Evolutionary conservation across 2,113 vertebrate species (phyloP), one percentile per base, ranked within the genome.

Genomic region (Neoarius graeffei): DNA sequence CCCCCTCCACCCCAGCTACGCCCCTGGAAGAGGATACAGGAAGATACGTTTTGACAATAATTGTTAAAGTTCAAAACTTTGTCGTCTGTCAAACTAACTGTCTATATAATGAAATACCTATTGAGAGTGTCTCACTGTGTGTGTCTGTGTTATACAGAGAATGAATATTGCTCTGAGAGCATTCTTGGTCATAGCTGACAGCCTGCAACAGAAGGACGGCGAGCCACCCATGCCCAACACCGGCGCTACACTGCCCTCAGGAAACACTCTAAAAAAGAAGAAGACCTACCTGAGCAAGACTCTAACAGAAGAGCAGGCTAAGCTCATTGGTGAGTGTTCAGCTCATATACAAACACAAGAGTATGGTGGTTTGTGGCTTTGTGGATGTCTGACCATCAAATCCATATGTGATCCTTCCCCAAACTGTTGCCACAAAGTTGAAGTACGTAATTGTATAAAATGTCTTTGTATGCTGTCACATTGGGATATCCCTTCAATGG

Each of bases 171-270:
- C 98, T 87, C 93, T 99, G 80, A 96, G 98, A 91, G 98, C 98
- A 0, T 99, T 99, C 92, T 95, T 99, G 94, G 98, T 99, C 77
- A 97, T 99, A 91, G 98, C 98, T 1, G 98, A 99, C 56, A 99
- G 97, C 91, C 95, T 99, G 90, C 98, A 99, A 89, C 98, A 99
- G 91, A 99, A 99, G 91, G 98, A 99, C 9, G 98, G 98, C 1
- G 98, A 99, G 82, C 98, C 98, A 3, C 98, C 98, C n/a, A 99
- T 99, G 98, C 98, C 98, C 0, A 99, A 99, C 89, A 99, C 98
- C 0, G 98, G 98, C 87, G 98, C 98, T 50, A 98, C 98, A 56
- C 95, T 99, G 81, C 98, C 98, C 7, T 99, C 98, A 60, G 98
- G 98, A 92, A 99, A 99, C 94, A 99, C 98, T 0, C 91, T 99